phyloP scores from a whole-genome alignment of 2,888 invertebrate genomes.

The Acanthopleura granulata region DNA sequence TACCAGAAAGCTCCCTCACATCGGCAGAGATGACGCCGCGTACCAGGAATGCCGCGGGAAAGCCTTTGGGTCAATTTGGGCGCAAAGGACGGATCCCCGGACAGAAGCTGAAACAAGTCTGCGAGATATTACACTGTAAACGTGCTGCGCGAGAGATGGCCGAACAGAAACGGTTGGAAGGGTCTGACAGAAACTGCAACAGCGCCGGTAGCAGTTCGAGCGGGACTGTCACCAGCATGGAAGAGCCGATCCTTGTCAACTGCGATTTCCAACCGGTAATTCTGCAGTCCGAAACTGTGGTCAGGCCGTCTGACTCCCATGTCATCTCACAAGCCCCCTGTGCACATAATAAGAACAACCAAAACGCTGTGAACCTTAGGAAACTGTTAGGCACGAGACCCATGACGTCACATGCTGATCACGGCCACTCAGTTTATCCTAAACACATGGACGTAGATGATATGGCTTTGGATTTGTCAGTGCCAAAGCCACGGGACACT shows the following conservation, averaged over 20 bases:
- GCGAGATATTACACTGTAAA: conserved; percentile 15
- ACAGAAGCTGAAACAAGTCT: conserved; percentile 7
- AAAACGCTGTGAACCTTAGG: too few species aligned
- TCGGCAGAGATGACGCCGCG: neutral
- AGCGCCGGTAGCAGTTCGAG: neutral
- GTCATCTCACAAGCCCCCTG: too few species aligned
- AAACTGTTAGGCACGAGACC: too few species aligned
- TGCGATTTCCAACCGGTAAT: too few species aligned
- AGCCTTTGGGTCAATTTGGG: neutral
- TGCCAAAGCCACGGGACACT: too few species aligned
- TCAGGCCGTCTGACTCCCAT: too few species aligned
- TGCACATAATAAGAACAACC: too few species aligned
- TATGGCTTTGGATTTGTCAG: too few species aligned
- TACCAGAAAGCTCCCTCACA: neutral
- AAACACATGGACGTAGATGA: too few species aligned
- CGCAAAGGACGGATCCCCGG: conserved; percentile 3
- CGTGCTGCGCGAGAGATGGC: conserved; percentile 6
- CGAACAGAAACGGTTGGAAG: neutral
- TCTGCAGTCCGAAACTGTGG: too few species aligned
- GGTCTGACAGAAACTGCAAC: neutral
- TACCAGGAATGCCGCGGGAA: neutral
- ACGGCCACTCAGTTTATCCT: too few species aligned
- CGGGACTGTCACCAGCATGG: neutral
- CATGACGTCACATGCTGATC: too few species aligned
- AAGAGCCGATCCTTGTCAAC: neutral